A percentile compares a stretch with the other conserved stretches of the same genome.
These are phyloP conservation scores for Ceratina japonica DNA, from an alignment of 1,140 invertebrate genomes.

Conservation along the genomic window DNA sequence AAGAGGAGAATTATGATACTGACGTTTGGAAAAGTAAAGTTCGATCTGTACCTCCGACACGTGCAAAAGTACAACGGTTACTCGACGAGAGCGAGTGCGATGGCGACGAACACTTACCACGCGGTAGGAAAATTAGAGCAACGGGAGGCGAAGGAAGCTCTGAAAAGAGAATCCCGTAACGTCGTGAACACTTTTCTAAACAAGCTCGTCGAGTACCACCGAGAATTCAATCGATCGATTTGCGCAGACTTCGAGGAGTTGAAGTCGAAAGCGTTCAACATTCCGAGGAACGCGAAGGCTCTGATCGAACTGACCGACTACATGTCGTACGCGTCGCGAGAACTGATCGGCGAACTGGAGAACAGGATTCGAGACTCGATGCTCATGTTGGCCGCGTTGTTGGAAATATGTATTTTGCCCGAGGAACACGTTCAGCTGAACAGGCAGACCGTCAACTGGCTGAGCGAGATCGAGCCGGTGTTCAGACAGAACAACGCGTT, in stretches of 20 bases:
- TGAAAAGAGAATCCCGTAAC: constrained; percentile 62
- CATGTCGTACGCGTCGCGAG: constrained; percentile 74
- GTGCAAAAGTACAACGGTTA: constrained; percentile 69
- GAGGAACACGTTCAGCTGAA: constrained; percentile 77
- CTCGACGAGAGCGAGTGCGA: constrained; percentile 61
- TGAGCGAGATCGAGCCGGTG: constrained; percentile 77
- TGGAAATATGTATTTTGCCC: constrained; percentile 75
- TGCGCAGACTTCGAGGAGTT: constrained; percentile 71
- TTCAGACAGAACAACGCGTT: constrained; percentile 79
- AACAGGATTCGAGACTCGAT: constrained; percentile 71
- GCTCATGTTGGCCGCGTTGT: constrained; percentile 71
- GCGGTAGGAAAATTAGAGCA: constrained; percentile 69
- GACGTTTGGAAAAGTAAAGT: constrained; percentile 49
- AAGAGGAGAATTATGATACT: constrained; percentile 51
- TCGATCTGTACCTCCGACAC: constrained; percentile 62
- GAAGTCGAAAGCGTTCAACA: constrained; percentile 67
- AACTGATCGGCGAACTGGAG: constrained; percentile 72
- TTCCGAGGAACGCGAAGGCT: constrained; percentile 78
- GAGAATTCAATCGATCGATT: constrained; percentile 68
- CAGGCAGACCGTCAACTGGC: constrained; percentile 77
- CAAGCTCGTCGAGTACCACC: constrained; percentile 66
- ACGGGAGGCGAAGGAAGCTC: constrained; percentile 59
- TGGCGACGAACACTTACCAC: constrained; percentile 68
- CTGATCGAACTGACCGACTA: constrained; percentile 78
- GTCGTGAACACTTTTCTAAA: constrained; percentile 64